Conservation (phyloP, 2,113 vertebrate genomes). For the Hypanus sabinus region DNA sequence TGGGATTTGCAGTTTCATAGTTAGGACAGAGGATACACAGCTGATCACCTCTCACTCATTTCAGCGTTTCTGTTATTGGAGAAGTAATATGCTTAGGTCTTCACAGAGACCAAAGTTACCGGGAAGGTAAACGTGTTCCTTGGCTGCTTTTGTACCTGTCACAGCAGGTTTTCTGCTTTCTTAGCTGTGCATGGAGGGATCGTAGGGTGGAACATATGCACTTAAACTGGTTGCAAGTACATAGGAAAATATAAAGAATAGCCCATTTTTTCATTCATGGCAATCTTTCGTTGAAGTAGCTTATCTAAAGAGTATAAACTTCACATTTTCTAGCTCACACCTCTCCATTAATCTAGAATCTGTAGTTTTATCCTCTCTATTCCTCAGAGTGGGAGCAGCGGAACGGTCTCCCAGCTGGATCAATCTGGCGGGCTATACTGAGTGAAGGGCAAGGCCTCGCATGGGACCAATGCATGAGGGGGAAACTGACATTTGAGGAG, state of each 20-base stretch:
- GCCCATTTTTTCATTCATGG: not conserved
- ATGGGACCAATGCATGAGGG: conserved; percentile 60
- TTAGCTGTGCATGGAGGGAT: not conserved
- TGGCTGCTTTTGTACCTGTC: not conserved
- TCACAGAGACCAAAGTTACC: not conserved
- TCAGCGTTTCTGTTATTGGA: not conserved
- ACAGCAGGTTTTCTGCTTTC: not conserved
- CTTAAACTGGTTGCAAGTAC: not conserved
- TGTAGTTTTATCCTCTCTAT: not conserved
- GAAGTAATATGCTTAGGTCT: not conserved
- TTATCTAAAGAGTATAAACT: not conserved
- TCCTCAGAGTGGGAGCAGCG: conserved; percentile 60
- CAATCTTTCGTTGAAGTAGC: not conserved
- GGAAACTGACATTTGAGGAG: conserved; percentile 54
- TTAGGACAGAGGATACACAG: not conserved
- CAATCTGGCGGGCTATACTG: conserved; percentile 49
- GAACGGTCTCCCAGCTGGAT: conserved; percentile 57
- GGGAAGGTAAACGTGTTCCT: not conserved
- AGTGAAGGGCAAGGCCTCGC: conserved; percentile 50
- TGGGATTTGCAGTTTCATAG: not conserved
- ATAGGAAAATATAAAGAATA: not conserved
- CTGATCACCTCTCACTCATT: not conserved
- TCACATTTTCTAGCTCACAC: not conserved
- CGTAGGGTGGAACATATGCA: not conserved
- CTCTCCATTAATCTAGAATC: not conserved